These are phyloP conservation scores for Sphaeramia orbicularis DNA, from an alignment of 2,797 vertebrate species.

Conservation along the genomic window DNA sequence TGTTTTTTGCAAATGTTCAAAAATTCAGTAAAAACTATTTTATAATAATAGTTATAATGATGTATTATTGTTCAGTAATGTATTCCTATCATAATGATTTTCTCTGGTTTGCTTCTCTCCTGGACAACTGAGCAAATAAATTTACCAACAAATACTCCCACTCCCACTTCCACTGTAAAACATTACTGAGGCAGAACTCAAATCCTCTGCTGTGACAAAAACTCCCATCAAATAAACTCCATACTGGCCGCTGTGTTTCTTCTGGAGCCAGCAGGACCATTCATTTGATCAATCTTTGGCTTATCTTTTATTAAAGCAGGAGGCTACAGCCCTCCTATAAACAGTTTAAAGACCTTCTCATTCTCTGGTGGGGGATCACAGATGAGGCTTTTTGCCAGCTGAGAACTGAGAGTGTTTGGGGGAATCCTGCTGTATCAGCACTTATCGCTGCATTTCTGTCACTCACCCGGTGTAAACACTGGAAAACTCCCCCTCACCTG, in stretches of 20 bases:
- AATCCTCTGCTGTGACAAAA: not conserved
- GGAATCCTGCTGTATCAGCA: constrained; percentile 52
- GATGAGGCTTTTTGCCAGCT: constrained; percentile 30
- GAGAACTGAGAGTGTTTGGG: constrained; percentile 29
- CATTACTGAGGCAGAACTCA: not conserved
- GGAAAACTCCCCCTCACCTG: constrained; percentile 17
- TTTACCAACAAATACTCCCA: not conserved
- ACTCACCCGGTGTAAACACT: constrained; percentile 29
- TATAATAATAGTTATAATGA: no score
- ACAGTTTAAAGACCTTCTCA: constrained; percentile 42
- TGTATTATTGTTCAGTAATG: no score
- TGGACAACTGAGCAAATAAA: not conserved
- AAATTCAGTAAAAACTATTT: no score
- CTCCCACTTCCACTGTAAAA: not conserved
- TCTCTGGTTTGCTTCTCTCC: not conserved
- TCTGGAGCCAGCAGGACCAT: constrained; percentile 28
- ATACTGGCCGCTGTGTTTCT: not conserved
- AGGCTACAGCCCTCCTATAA: constrained; percentile 16
- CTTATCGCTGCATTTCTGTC: constrained; percentile 36
- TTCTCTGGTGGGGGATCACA: constrained; percentile 23
- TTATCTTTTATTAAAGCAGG: constrained; percentile 15
- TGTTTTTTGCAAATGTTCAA: no score
- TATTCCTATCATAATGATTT: no score
- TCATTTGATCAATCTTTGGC: constrained; percentile 36
- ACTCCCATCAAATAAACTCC: constrained; percentile 12